Evolutionary conservation across 2,797 vertebrate species (phyloP).

Genomic region (Urosaurus nigricauda): DNA sequence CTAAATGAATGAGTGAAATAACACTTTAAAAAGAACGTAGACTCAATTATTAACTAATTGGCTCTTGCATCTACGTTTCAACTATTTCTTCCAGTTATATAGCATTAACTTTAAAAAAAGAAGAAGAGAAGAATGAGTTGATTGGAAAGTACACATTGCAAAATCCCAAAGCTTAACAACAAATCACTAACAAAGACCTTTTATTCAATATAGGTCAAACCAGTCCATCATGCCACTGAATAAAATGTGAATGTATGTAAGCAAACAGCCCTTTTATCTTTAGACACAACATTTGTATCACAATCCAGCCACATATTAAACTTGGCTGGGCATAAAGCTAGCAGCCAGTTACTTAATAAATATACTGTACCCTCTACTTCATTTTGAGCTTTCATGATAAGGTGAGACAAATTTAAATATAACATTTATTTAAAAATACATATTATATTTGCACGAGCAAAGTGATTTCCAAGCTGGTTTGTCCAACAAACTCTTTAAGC

Average conservation of each 20-base stretch:
- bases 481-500: neutral
- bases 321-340: too few relatives aligned
- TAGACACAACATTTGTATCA: constrained; percentile 1
- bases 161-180: constrained; percentile 23
- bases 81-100: neutral
- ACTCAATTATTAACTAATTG: neutral
- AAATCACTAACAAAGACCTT: constrained; percentile 22
- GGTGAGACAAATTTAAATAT: neutral
- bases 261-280: constrained; percentile 1
- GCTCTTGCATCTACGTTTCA: neutral
- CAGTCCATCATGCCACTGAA: constrained; percentile 10
- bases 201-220: constrained; percentile 14
- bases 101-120: neutral
- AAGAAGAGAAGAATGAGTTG: neutral
- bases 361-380: neutral
- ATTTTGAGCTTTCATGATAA: neutral
- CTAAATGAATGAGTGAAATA: neutral
- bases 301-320: neutral
- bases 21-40: neutral
- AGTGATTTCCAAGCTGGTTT: neutral
- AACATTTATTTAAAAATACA: neutral
- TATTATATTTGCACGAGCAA: neutral
- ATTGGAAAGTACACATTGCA: neutral
- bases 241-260: constrained; percentile 14
- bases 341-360: neutral